A percentile compares a stretch with the other conserved stretches of the same genome.
Conservation (phyloP, 2,113 vertebrate genomes). For the Saguinus imperator region DNA sequence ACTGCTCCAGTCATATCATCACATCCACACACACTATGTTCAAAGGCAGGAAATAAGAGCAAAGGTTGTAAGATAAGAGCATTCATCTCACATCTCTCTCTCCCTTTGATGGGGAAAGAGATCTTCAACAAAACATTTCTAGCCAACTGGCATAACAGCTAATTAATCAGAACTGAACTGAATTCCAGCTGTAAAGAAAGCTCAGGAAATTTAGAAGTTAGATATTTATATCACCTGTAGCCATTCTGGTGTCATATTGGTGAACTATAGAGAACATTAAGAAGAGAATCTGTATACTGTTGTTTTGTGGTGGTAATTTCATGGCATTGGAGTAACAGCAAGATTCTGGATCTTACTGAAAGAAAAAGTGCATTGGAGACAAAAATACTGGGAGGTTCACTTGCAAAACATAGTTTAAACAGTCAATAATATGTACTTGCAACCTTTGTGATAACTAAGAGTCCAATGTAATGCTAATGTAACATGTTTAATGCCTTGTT, state of each 20-base stretch:
- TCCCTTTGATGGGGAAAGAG: neutral
- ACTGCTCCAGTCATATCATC: neutral
- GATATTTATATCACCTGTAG: neutral
- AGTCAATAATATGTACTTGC: neutral
- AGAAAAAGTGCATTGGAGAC: neutral
- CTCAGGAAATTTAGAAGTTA: neutral
- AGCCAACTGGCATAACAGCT: neutral
- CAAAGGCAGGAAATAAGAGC: neutral
- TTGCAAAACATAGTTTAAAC: neutral
- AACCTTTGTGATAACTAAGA: neutral
- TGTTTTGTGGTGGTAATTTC: neutral
- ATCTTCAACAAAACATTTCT: neutral
- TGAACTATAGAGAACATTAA: neutral
- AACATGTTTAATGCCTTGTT: neutral
- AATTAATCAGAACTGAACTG: neutral
- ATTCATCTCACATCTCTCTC: neutral
- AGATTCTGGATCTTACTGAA: neutral
- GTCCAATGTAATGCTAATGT: neutral
- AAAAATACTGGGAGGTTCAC: neutral
- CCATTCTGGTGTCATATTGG: neutral
- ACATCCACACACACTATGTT: neutral
- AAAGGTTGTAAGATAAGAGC: neutral
- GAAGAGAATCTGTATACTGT: neutral
- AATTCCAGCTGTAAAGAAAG: constrained; percentile 28
- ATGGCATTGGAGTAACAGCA: neutral